Evolutionary conservation across 2,113 vertebrate species (phyloP), one percentile per base, ranked within the genome.

Genomic region (Mionectes macconnelli): DNA sequence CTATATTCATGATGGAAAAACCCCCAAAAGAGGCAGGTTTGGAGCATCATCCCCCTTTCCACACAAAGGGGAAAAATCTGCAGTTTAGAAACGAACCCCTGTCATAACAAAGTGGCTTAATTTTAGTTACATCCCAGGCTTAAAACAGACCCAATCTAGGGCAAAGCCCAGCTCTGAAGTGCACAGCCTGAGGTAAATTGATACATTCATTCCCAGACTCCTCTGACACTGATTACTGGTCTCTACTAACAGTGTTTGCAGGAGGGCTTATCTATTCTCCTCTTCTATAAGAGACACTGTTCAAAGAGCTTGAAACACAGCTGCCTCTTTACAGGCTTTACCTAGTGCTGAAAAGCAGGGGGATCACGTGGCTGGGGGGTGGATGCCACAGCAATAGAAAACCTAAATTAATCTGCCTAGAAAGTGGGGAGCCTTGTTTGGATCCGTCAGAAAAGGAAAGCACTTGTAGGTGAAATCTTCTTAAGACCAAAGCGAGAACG

Each of bases 191-290:
- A 93, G 84, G 82, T 88, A 97, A 97, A 97, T 98, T 97, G 97
- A 98, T 84, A 97, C 93, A 97, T 98, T 97, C 96, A 98, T 88
- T 89, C 95, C 91, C 85, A 96, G 95, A 94, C 75, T 84, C 74
- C 77, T 96, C 90, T 89, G 92, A 80, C 77, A 69, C 77, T 97
- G 97, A 97, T 98, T 97, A 83, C 90, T 68, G 78, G 92, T 92
- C 97, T 91, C 95, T 89, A 95, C 97, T 97, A 66, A 79, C 84
- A 90, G 87, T 98, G 98, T 98, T 98, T 98, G 97, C 97, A 85
- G 87, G 97, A 98, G 90, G 91, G 97, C 95, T 98, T 98, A 98
- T 93, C 96, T 87, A 93, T 97, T 98, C 97, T 98, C 93, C 92
- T 96, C 95, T 90, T 82, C 92, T 97, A 45, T 83, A 88, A 96